Conservation (phyloP, 2,888 invertebrate species). For the Drosophila meridiana region DNA sequence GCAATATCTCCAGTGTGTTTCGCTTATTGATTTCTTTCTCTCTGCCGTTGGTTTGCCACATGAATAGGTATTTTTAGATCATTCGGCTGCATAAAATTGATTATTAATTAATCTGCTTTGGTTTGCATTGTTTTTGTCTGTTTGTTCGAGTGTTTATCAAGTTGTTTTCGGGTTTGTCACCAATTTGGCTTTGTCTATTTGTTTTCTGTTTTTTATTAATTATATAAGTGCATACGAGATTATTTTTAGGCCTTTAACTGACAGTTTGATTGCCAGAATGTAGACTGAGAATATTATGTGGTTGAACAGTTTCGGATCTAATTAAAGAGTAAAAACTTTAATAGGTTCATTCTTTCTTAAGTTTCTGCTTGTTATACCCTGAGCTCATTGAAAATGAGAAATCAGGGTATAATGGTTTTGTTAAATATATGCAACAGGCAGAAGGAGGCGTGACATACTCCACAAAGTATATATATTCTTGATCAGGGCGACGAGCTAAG, state of each 20-base stretch:
- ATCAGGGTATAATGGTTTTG: no score
- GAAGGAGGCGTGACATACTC: no score
- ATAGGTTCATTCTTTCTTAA: no score
- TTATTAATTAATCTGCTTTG: conserved; percentile 40
- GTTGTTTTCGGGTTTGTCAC: conserved; percentile 9
- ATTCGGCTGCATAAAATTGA: conserved; percentile 37
- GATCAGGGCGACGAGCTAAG: no score
- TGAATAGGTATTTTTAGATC: conserved; percentile 16
- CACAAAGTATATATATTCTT: no score
- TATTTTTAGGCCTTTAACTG: conserved; percentile 31
- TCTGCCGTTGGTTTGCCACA: neutral
- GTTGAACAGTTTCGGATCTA: no score
- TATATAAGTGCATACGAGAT: neutral
- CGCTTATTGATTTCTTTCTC: conserved; percentile 48
- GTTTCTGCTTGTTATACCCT: no score
- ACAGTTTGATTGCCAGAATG: conserved; percentile 4
- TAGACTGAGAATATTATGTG: neutral
- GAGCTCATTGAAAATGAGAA: no score
- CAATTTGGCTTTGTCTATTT: neutral
- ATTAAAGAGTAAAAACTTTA: no score
- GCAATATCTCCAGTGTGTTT: conserved; percentile 14
- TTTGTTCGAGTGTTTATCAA: neutral
- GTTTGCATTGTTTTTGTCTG: neutral
- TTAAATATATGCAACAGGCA: no score
- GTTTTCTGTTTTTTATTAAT: neutral